These are phyloP conservation scores for Iphiclides podalirius DNA, from an alignment of 2,888 invertebrate genomes.

Conservation along the genomic window DNA sequence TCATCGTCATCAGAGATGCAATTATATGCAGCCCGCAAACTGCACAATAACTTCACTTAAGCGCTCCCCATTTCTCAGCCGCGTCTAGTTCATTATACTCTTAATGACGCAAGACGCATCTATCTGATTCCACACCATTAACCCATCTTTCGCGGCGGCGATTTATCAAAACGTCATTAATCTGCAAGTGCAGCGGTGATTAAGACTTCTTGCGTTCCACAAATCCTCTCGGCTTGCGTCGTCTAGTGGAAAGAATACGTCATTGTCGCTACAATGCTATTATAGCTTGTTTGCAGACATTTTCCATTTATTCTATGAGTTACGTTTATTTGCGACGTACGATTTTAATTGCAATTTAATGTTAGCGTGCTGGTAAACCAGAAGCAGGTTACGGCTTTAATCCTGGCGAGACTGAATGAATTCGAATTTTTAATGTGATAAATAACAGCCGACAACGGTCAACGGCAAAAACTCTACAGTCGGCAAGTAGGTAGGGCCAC, in stretches of 20 bases:
- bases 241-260: slow-evolving; percentile 12
- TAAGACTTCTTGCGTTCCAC: slow-evolving; percentile 43
- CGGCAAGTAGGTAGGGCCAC: too few relatives aligned
- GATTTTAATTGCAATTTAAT: too few relatives aligned
- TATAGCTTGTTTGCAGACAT: too few relatives aligned
- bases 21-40: neutral
- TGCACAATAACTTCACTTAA: slow-evolving; percentile 9
- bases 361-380: too few relatives aligned
- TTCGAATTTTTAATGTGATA: too few relatives aligned
- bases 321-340: too few relatives aligned
- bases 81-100: slow-evolving; percentile 30
- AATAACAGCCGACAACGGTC: too few relatives aligned
- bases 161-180: slow-evolving; percentile 61
- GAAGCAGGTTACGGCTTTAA: too few relatives aligned
- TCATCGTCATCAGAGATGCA: neutral
- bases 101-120: slow-evolving; percentile 38
- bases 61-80: slow-evolving; percentile 31
- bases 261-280: slow-evolving; percentile 11
- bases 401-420: too few relatives aligned
- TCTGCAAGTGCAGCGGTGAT: slow-evolving; percentile 49
- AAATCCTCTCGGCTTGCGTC: neutral
- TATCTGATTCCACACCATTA: slow-evolving; percentile 54
- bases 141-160: slow-evolving; percentile 36
- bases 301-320: too few relatives aligned
- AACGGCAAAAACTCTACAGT: too few relatives aligned